These are phyloP conservation scores for Watsonalla cultraria DNA, from an alignment of 2,888 invertebrate species.

Conservation along the genomic window DNA sequence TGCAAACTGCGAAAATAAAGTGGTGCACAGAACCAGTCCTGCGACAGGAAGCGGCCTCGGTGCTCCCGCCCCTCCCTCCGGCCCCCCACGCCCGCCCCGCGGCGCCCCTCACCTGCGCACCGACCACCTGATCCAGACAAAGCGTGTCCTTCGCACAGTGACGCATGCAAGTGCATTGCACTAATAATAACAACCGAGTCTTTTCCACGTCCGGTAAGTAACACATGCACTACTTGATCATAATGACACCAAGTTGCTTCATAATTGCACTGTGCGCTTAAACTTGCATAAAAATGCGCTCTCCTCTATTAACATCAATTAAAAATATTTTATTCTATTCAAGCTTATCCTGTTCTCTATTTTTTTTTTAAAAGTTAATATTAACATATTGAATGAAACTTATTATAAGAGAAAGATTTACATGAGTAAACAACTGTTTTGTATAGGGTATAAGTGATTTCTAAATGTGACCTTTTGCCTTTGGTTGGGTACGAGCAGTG, in stretches of 20 bases:
- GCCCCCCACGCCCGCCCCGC: constrained; percentile 16
- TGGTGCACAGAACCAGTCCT: constrained; percentile 75
- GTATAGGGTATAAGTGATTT: background rate
- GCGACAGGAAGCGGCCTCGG: constrained; percentile 74
- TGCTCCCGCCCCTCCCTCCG: constrained; percentile 26
- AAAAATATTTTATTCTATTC: too few relatives aligned
- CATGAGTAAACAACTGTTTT: background rate
- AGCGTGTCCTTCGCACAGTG: constrained; percentile 71
- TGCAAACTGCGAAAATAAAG: constrained; percentile 71
- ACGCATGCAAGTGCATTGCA: constrained; percentile 75
- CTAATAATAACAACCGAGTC: constrained; percentile 56
- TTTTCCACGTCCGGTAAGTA: constrained; percentile 64
- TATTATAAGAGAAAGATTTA: too few relatives aligned
- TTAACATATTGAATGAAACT: too few relatives aligned
- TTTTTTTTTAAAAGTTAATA: too few relatives aligned
- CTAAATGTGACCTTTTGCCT: background rate
- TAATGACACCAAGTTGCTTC: background rate
- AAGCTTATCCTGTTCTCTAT: too few relatives aligned
- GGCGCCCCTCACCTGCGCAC: constrained; percentile 31
- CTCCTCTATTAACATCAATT: background rate
- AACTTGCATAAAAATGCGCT: background rate
- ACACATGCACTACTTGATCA: constrained; percentile 27
- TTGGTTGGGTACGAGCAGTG: background rate
- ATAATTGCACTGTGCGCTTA: background rate
- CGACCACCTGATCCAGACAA: constrained; percentile 73